Evolutionary conservation across 2,113 vertebrate genomes (phyloP), one percentile per base, ranked within the genome.

Genomic region (Xiphias gladius): DNA sequence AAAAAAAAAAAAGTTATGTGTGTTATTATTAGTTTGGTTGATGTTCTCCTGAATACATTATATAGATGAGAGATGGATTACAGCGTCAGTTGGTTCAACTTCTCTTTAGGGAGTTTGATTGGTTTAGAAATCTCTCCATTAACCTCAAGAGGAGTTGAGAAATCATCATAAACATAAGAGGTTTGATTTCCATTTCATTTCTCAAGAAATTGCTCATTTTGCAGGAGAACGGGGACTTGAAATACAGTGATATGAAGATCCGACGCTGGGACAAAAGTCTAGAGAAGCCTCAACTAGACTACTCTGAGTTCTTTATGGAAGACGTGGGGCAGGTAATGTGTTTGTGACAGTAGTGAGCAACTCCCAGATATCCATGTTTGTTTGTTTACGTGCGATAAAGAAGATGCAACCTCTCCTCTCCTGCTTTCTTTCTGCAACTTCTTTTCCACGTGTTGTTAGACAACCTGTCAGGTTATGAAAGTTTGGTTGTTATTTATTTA

Each of bases 231-330:
- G 90, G 94, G 0, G 98, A 99, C 2, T 26, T 93, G 0, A 97
- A 95, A 80, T 96, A 95, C 0, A 93, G 92, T 0, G 97, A 97
- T 57, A 92, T 96, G 82, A 99, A 99, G 90, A 93, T 91, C 0
- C 96, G 96, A 0, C 97, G 98, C 74, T 99, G 98, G 98, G 98
- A 99, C 83, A 96, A 99, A 89, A 96, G 96, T 83, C 92, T 99
- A 81, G 98, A 99, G 94, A 99, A 99, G 81, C 97, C 98, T 0
- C 97, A 96, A 0, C 94, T 99, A 43, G 96, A 99, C 91, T 99
- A 99, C 85, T 99, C 98, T 0, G 98, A 99, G 94, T 97, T 98
- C 95, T 99, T 97, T 87, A 87, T 95, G 0, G 98, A 99, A 64
- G 98, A 98, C 0, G 96, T 96, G 71, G 98, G 98, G 2, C 98